Percentiles rank a stretch among this genome's conserved stretches.
phyloP scores from a whole-genome alignment of 2,888 invertebrate genomes.

The Cybosia mesomella region DNA sequence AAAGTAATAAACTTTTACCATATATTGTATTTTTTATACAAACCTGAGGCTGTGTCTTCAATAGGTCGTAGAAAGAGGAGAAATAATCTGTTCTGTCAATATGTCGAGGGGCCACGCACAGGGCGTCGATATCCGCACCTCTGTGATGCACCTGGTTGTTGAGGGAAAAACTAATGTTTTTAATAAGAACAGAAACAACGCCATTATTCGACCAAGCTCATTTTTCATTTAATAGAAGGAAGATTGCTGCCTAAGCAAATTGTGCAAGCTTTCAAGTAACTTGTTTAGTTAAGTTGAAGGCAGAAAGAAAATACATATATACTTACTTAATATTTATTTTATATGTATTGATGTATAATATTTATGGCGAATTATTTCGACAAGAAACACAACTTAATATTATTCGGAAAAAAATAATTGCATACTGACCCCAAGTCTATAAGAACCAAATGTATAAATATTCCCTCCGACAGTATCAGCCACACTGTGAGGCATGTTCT shows the following conservation, averaged over 20 bases:
- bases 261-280: too few relatives aligned
- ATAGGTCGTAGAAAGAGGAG: slow-evolving; percentile 95
- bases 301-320: too few relatives aligned
- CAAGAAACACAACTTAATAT: neutral
- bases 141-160: slow-evolving; percentile 92
- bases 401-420: neutral
- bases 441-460: slow-evolving; percentile 99
- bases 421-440: slow-evolving; percentile 92
- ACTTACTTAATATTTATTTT: too few relatives aligned
- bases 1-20: too few relatives aligned
- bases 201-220: too few relatives aligned
- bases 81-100: slow-evolving; percentile 98
- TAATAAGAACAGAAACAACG: neutral
- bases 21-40: slow-evolving; percentile 33
- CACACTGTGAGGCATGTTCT: slow-evolving; percentile 96
- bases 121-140: slow-evolving; percentile 99
- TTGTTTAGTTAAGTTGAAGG: too few relatives aligned
- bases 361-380: too few relatives aligned
- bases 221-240: too few relatives aligned
- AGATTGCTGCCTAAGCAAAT: too few relatives aligned
- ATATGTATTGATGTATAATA: too few relatives aligned
- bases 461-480: slow-evolving; percentile 98
- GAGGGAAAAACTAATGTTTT: neutral
- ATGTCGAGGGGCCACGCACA: slow-evolving; percentile 99
- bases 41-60: slow-evolving; percentile 95